These are phyloP conservation scores for Euproctis similis DNA, from an alignment of 2,888 invertebrate species.

Conservation along the genomic window DNA sequence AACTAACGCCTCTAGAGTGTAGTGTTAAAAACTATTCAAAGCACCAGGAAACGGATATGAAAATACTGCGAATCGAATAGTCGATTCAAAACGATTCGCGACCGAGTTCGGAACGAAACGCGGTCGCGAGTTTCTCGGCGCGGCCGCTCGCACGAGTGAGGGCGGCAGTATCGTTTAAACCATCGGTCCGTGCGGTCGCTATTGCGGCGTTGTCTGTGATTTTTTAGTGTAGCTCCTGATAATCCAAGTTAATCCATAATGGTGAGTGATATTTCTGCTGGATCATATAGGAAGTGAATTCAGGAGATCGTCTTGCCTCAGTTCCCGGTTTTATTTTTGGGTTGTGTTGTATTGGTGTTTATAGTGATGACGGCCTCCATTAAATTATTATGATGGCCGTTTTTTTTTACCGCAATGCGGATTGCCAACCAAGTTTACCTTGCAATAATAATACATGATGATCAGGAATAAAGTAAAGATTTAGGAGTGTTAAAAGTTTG, in stretches of 20 bases:
- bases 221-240: constrained; percentile 77
- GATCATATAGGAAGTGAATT: constrained; percentile 58
- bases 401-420: constrained; percentile 77
- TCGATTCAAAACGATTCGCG: constrained; percentile 66
- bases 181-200: constrained; percentile 74
- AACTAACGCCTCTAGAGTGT: constrained; percentile 33
- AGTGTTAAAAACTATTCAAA: constrained; percentile 37
- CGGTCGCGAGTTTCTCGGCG: constrained; percentile 65
- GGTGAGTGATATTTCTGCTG: constrained; percentile 72
- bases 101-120: constrained; percentile 61
- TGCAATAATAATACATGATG: constrained; percentile 24
- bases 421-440: constrained; percentile 40
- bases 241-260: constrained; percentile 77
- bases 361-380: constrained; percentile 73
- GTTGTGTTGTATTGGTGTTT: constrained; percentile 68
- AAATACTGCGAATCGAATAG: constrained; percentile 61
- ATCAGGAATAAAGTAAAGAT: constrained; percentile 18
- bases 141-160: constrained; percentile 71
- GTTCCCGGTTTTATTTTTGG: constrained; percentile 59
- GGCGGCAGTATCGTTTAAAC: constrained; percentile 77
- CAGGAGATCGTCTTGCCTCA: constrained; percentile 38
- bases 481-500: constrained; percentile 21
- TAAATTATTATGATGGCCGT: constrained; percentile 74
- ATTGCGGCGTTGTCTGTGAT: constrained; percentile 75
- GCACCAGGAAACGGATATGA: constrained; percentile 60